Base-by-base conservation (phyloP, 2,888 invertebrate genomes). In the Eilema sororculum region DNA sequence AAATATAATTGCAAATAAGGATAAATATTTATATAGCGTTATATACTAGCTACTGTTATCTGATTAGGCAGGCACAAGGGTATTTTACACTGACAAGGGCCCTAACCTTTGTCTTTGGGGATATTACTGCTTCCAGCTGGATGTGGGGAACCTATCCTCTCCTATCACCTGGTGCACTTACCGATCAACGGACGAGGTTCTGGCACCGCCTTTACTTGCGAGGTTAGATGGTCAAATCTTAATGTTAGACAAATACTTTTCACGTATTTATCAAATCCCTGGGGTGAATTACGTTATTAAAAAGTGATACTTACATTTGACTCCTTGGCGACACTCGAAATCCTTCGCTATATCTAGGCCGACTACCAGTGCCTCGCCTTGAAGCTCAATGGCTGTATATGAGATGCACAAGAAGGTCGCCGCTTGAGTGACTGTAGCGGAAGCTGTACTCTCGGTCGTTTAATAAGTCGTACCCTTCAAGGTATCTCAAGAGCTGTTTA, bases 401-500 rank as follows among this genome's bases (percentile, higher is more conserved):
- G 33, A 22, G 22, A 61, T 61, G 33, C 12, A 13, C 61, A 24
- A 62, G 61, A 37, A 62, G 62, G 24, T 41, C 62, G 20, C 37
- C 16, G 24, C 37, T 24, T 24, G 24, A 62, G 37, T 30, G 16
- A 16, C 62, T 41, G 37, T 62, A 12, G 24, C 30, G 28, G 28
- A 59, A 60, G 30, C 59, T 16, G 37, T 37, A 62, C 22, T 22
- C 12, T 22, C 22, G 16, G 37, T 24, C 22, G 10, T 62, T 62
- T 22, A 37, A 41, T 62, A 16, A 62, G 16, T 41, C 9, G 16
- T 41, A 22, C 33, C 33, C 13, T 60, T 61, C 30, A 61, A 61
- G 61, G 33, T 61, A 60, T 37, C 22, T 30, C 30, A 33, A 33
- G n/a, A 37, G 33, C 22, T 61, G 61, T 61, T 33, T 33, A 61